phyloP scores from a whole-genome alignment of 2,888 invertebrate species.

The Athalia circularis region DNA sequence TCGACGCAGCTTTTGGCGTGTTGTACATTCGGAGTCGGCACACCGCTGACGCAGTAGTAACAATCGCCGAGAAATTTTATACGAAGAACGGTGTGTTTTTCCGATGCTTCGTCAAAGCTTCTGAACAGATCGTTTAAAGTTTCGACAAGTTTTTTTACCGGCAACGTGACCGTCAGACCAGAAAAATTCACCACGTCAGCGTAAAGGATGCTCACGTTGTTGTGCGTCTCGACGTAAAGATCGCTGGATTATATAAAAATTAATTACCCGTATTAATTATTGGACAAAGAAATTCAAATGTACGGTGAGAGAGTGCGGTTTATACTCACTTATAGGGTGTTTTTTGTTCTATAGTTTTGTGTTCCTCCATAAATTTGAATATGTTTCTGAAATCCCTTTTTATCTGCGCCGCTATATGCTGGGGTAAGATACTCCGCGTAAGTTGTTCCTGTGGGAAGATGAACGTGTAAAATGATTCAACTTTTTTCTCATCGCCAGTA shows the following conservation, averaged over 20 bases:
- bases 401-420: conserved; percentile 84
- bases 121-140: conserved; percentile 94
- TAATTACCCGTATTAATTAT: conserved; percentile 15
- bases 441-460: conserved; percentile 82
- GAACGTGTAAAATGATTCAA: background rate
- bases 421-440: conserved; percentile 90
- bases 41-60: conserved; percentile 94
- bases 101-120: conserved; percentile 92
- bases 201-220: conserved; percentile 92
- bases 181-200: conserved; percentile 97
- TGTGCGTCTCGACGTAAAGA: conserved; percentile 90
- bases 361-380: conserved; percentile 72
- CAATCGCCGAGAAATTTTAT: conserved; percentile 97
- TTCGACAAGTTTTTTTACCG: conserved; percentile 88
- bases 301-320: background rate
- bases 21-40: conserved; percentile 84
- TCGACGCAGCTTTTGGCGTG: conserved; percentile 95
- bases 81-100: conserved; percentile 86
- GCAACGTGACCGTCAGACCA: conserved; percentile 87
- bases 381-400: conserved; percentile 76
- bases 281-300: conserved; percentile 53
- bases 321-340: conserved; percentile 74
- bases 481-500: conserved; percentile 28
- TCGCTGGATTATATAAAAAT: conserved; percentile 78
- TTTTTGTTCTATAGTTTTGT: conserved; percentile 71